Evolutionary conservation across 1,140 invertebrate species (phyloP), one percentile per base, ranked within the genome.

Genomic region (Halesus radiatus): DNA sequence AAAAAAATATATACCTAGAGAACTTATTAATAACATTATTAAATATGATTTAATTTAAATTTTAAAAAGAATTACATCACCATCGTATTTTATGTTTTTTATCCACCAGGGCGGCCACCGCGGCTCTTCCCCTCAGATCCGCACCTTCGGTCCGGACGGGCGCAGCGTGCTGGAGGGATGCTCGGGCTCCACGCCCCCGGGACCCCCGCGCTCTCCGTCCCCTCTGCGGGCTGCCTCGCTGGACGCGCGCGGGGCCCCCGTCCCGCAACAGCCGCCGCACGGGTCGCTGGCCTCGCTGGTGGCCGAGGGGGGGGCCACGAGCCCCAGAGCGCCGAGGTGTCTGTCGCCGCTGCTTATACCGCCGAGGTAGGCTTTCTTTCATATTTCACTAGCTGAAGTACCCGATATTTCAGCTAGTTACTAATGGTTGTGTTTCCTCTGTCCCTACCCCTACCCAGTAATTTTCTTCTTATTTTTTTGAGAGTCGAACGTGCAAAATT

Each of bases 61-160:
- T n/a, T n/a, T n/a, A n/a, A n/a, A n/a, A n/a, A n/a, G n/a, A n/a
- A n/a, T n/a, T n/a, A n/a, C n/a, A n/a, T n/a, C n/a, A n/a, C n/a
- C n/a, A 29, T 29, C 5, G 5, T 29, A 2, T 2, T 29, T 2
- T 5, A 6, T 7, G 3, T 8, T 52, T 73, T 73, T 53, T 74
- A 54, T 1, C 20, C 50, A 54, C n/a, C 23, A 74, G 72, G 45
- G 92, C 88, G 91, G 91, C 82, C 93, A 94, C 84, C 92, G 94
- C n/a, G 93, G 94, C 1, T 94, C 94, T 0, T 95, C 94, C 0
- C 94, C 94, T 0, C 94, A 95, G 82, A 95, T 96, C 76, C 90
- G 94, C 79, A 93, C 94, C 0, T 95, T 94, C 80, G 93, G 93
- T 23, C 94, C 94, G 0, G 94, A 95, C 84, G 94, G 94, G 8